phyloP scores from a whole-genome alignment of 37 sponge, comb jelly and placozoan genomes.

The Lycopodina hypogea region DNA sequence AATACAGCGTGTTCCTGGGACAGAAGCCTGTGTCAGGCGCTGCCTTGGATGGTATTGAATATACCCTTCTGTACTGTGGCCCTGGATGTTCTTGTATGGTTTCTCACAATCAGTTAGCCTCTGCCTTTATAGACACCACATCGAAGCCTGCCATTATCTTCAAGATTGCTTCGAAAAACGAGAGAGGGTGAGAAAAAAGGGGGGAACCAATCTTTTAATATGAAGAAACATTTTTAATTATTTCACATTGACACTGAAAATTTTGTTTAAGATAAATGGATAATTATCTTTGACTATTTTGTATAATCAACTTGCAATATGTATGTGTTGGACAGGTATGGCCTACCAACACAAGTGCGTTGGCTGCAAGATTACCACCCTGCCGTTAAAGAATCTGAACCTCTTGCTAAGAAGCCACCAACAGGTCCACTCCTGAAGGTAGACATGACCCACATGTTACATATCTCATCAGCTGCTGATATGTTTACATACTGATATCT shows the following conservation, averaged over 20 bases:
- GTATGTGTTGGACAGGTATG: constrained; percentile 88
- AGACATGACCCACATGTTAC: too few species aligned
- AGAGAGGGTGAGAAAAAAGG: constrained; percentile 94
- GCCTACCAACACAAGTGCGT: constrained; percentile 98
- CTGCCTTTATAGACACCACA: constrained; percentile 85
- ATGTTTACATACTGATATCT: too few species aligned
- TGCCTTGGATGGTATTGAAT: constrained; percentile 69
- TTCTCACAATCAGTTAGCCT: too few species aligned
- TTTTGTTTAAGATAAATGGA: too few species aligned
- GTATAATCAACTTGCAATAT: too few species aligned
- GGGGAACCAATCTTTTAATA: too few species aligned
- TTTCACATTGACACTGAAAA: too few species aligned
- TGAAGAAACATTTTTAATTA: too few species aligned
- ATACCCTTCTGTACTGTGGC: constrained; percentile 92
- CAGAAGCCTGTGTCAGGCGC: constrained; percentile 83
- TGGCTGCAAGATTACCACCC: constrained; percentile 95
- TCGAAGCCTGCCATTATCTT: constrained; percentile 99
- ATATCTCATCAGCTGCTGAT: too few species aligned
- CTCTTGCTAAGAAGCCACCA: constrained; percentile 72
- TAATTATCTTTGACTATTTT: too few species aligned
- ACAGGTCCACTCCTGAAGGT: constrained; percentile 36
- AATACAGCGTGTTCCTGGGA: constrained; percentile 97
- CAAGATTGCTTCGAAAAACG: constrained; percentile 97
- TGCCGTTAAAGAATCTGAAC: constrained; percentile 62
- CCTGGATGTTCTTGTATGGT: constrained; percentile 75